A percentile compares a stretch with the other conserved stretches of the same genome.
Evolutionary conservation across 2,888 invertebrate genomes (phyloP).

Genomic region (Ophioninae sp.): DNA sequence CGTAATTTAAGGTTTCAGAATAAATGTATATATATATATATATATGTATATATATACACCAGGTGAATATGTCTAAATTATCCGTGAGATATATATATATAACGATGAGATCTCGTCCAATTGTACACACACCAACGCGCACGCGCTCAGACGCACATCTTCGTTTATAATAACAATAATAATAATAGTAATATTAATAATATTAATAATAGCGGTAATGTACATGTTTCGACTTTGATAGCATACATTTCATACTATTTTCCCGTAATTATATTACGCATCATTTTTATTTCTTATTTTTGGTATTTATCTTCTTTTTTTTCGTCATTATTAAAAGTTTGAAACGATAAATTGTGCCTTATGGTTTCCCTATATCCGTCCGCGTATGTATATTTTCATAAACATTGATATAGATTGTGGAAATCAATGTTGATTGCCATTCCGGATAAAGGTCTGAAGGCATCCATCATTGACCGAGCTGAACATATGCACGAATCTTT

Average conservation of each 20-base stretch:
- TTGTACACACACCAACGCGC: slow-evolving; percentile 52
- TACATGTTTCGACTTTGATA: slow-evolving; percentile 66
- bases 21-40: slow-evolving; percentile 63
- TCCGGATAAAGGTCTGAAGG: not conserved
- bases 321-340: slow-evolving; percentile 57
- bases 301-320: slow-evolving; percentile 16
- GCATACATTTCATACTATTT: slow-evolving; percentile 63
- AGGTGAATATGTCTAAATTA: slow-evolving; percentile 61
- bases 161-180: slow-evolving; percentile 37
- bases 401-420: slow-evolving; percentile 57
- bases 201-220: slow-evolving; percentile 66
- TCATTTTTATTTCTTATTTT: slow-evolving; percentile 25
- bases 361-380: slow-evolving; percentile 50
- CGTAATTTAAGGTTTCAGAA: slow-evolving; percentile 61
- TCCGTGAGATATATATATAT: slow-evolving; percentile 53
- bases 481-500: too few species aligned
- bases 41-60: slow-evolving; percentile 63
- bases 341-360: slow-evolving; percentile 59
- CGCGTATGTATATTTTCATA: slow-evolving; percentile 52
- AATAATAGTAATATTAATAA: slow-evolving; percentile 57
- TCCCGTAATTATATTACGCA: slow-evolving; percentile 15
- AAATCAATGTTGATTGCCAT: slow-evolving; percentile 60
- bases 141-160: slow-evolving; percentile 41
- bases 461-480: too few species aligned
- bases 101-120: slow-evolving; percentile 58